A percentile compares a stretch with the other conserved stretches of the same genome.
Conservation (phyloP, 2,113 vertebrate genomes). For the Lepidothrix coronata region DNA sequence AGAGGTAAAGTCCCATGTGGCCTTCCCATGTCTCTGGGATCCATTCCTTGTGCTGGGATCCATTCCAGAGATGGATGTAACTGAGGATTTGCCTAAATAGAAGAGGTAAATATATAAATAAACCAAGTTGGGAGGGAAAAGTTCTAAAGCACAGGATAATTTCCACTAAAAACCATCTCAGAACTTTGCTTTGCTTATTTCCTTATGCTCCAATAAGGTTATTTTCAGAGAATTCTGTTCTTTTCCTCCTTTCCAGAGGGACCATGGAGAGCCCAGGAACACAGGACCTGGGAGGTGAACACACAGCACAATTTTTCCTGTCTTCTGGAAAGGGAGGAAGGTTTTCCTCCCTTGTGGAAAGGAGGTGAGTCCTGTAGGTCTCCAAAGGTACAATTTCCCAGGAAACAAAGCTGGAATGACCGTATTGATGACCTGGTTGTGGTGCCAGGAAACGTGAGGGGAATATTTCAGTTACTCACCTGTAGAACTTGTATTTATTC, state of each 20-base stretch:
- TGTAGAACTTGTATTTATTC: background rate
- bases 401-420: background rate
- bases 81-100: background rate
- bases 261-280: background rate
- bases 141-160: background rate
- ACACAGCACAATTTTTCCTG: accelerated
- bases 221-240: background rate
- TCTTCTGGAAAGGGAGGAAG: background rate
- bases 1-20: background rate
- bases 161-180: background rate
- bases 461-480: background rate
- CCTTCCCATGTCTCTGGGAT: background rate
- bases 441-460: background rate
- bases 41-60: background rate
- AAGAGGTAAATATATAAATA: background rate
- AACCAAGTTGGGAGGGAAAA: background rate
- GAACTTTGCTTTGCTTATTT: background rate
- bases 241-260: background rate
- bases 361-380: background rate
- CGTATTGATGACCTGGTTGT: background rate
- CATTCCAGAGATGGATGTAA: background rate
- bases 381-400: background rate
- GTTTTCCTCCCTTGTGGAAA: background rate
- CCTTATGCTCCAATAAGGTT: background rate
- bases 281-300: background rate